These are phyloP conservation scores for Tolmerus cingulatus DNA, from an alignment of 2,888 invertebrate species.

Conservation along the genomic window DNA sequence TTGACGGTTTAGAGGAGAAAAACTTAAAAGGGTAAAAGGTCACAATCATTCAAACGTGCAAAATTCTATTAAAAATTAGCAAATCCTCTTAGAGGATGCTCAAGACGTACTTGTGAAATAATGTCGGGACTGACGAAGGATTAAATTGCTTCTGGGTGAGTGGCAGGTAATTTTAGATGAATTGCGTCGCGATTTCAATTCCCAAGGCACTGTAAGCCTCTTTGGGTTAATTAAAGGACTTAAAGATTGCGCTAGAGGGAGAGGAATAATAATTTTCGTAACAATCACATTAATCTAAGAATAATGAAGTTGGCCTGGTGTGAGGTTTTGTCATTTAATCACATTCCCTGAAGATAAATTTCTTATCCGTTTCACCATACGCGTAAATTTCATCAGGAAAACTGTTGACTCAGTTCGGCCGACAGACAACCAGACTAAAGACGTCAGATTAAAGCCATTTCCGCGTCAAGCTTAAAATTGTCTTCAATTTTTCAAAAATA, in stretches of 20 bases:
- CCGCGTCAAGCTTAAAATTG: neutral
- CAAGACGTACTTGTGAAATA: neutral
- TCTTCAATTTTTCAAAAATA: neutral
- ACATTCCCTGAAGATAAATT: neutral
- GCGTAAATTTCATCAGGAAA: neutral
- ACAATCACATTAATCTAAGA: neutral
- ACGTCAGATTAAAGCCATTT: neutral
- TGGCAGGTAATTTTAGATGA: neutral
- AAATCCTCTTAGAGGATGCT: neutral
- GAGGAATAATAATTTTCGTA: neutral
- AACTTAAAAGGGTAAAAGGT: neutral
- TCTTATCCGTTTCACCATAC: neutral
- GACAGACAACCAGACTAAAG: neutral
- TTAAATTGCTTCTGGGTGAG: neutral
- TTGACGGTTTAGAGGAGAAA: neutral
- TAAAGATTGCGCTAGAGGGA: neutral
- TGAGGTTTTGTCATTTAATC: neutral
- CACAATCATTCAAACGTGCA: neutral
- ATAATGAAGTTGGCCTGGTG: neutral
- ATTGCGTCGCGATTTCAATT: neutral
- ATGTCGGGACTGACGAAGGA: neutral
- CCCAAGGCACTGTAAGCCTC: neutral
- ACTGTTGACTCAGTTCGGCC: neutral
- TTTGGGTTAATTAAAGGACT: neutral
- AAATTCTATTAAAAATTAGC: slow-evolving; percentile 16